Percentiles rank a stretch among this genome's conserved stretches.
Conservation (phyloP, 2,888 invertebrate species). For the Tetramorium bicarinatum region DNA sequence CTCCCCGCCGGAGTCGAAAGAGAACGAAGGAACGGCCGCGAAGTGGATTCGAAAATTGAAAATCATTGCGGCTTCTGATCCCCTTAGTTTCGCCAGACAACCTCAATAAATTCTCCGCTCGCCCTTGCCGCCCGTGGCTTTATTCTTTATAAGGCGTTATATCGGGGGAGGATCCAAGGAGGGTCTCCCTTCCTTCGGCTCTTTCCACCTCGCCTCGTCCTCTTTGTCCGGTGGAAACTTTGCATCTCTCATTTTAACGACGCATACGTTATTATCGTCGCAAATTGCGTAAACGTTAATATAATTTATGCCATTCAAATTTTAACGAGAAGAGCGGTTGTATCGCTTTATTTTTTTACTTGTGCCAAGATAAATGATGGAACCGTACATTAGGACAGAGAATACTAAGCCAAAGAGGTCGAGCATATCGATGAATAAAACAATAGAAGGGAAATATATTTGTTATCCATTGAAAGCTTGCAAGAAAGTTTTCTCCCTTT, state of each 20-base stretch:
- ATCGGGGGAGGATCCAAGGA: conserved; percentile 70
- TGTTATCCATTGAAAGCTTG: conserved; percentile 40
- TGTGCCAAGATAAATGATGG: background rate
- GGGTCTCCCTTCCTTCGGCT: conserved; percentile 35
- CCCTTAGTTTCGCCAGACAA: conserved; percentile 83
- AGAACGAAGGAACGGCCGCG: conserved; percentile 76
- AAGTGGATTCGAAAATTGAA: conserved; percentile 85
- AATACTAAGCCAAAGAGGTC: conserved; percentile 15
- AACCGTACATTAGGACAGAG: background rate
- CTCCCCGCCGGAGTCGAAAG: conserved; percentile 59
- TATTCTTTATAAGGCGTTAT: conserved; percentile 81
- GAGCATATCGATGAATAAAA: conserved; percentile 37
- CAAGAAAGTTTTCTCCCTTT: conserved; percentile 33
- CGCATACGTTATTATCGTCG: conserved; percentile 57
- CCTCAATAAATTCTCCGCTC: conserved; percentile 81
- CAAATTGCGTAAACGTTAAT: conserved; percentile 58
- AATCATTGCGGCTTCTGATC: conserved; percentile 84
- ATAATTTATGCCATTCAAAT: conserved; percentile 38
- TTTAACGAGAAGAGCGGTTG: background rate
- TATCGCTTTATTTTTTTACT: background rate
- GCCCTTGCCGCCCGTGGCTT: conserved; percentile 64
- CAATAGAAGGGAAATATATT: conserved; percentile 33
- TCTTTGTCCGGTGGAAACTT: conserved; percentile 67
- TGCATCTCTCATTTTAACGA: conserved; percentile 56
- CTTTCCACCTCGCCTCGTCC: conserved; percentile 59